A percentile compares a stretch with the other conserved stretches of the same genome.
phyloP scores from a whole-genome alignment of 2,888 invertebrate genomes.

The Mactromeris polynyma region DNA sequence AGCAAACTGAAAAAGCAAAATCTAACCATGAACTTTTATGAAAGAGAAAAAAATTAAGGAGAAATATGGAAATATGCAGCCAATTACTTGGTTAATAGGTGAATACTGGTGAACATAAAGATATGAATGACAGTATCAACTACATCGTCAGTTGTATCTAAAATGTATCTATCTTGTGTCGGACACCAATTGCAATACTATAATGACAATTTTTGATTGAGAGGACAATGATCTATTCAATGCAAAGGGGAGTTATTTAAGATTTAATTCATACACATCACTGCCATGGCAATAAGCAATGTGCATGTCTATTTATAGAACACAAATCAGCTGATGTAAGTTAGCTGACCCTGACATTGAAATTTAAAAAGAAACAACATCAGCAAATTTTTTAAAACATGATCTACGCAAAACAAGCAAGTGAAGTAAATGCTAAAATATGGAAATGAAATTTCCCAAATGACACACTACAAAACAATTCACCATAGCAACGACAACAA shows the following conservation, averaged over 20 bases:
- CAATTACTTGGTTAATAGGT: not conserved
- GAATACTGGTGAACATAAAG: too few relatives aligned
- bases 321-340: not conserved
- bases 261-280: not conserved
- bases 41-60: not conserved
- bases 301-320: not conserved
- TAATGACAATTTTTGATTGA: not conserved
- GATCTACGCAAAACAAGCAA: not conserved
- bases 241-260: too few relatives aligned
- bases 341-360: not conserved
- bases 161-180: not conserved
- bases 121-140: too few relatives aligned
- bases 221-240: not conserved
- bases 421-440: not conserved
- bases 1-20: not conserved
- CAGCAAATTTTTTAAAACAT: not conserved
- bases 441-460: not conserved
- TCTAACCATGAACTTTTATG: not conserved
- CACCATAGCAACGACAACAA: slow-evolving; percentile 20
- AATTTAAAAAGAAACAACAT: slow-evolving; percentile 1
- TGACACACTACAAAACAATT: slow-evolving; percentile 15
- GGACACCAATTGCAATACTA: not conserved
- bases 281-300: not conserved
- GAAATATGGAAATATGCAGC: not conserved
- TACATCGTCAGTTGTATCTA: too few relatives aligned